Evolutionary conservation across 2,888 invertebrate species (phyloP).

Genomic region (Aquatica leii): DNA sequence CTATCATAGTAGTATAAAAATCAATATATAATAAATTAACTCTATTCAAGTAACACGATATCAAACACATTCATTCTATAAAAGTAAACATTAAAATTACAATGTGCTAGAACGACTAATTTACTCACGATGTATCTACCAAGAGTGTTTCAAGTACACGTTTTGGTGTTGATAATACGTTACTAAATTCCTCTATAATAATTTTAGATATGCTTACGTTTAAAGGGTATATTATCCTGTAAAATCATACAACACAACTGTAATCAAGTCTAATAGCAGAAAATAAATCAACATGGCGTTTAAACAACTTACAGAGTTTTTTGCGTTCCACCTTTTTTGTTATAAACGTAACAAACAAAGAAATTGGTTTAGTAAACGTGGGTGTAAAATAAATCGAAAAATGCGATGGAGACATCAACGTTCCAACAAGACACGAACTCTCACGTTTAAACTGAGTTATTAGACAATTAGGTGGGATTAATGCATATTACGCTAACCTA

Average conservation of each 20-base stretch:
- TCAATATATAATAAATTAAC: too few species aligned
- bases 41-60: too few species aligned
- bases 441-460: conserved; percentile 54
- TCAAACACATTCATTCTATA: background rate
- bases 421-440: conserved; percentile 52
- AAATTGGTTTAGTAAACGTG: conserved; percentile 9
- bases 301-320: background rate
- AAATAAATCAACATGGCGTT: conserved; percentile 23
- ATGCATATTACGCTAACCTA: conserved; percentile 55
- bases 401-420: conserved; percentile 56
- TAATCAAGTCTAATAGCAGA: conserved; percentile 26
- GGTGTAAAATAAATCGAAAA: conserved; percentile 40
- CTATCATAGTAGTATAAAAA: too few species aligned
- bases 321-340: background rate
- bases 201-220: background rate
- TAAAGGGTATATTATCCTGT: background rate
- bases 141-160: conserved; percentile 22
- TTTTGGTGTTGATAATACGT: conserved; percentile 17
- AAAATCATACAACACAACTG: conserved; percentile 14
- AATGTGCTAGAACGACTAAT: conserved; percentile 27
- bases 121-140: conserved; percentile 20
- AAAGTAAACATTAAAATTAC: conserved; percentile 26
- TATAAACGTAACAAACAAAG: background rate
- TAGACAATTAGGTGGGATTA: conserved; percentile 57
- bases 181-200: conserved; percentile 16